Conservation (phyloP, 2,113 vertebrate species). For the Plestiodon gilberti region DNA sequence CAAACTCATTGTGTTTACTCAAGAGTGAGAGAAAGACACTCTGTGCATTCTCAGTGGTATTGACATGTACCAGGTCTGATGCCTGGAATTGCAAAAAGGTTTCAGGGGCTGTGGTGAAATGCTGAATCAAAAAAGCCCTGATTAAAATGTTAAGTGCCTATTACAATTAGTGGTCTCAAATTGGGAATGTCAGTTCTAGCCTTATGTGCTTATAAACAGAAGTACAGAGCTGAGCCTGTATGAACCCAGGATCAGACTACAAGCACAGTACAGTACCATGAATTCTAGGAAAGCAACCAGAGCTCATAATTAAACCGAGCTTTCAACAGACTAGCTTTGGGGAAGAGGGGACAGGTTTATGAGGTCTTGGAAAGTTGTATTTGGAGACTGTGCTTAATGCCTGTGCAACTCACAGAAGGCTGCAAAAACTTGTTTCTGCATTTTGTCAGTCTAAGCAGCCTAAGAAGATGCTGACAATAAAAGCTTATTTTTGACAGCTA, state of each 20-base stretch:
- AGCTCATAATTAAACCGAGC: not conserved
- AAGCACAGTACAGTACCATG: conserved; percentile 7
- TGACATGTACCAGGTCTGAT: not conserved
- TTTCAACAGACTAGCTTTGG: conserved; percentile 18
- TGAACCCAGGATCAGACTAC: not conserved
- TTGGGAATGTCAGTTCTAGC: not conserved
- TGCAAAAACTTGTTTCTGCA: conserved; percentile 59
- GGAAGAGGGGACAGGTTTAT: not conserved
- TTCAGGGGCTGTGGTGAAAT: not conserved
- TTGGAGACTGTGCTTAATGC: conserved; percentile 13
- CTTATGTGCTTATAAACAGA: not conserved
- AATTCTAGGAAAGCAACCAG: not conserved
- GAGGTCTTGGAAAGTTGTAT: not conserved
- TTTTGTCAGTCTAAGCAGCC: conserved; percentile 52
- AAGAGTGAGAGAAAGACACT: not conserved
- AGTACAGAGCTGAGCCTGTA: not conserved
- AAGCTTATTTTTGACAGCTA: conserved; percentile 58
- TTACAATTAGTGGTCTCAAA: not conserved
- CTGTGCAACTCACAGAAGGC: not conserved
- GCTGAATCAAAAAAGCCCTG: not conserved
- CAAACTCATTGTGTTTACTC: not conserved
- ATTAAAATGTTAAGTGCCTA: not conserved
- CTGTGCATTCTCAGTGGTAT: not conserved
- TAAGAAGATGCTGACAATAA: conserved; percentile 69
- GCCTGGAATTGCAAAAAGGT: not conserved